phyloP scores from a whole-genome alignment of 2,888 invertebrate genomes.

The Melanostoma scalare region DNA sequence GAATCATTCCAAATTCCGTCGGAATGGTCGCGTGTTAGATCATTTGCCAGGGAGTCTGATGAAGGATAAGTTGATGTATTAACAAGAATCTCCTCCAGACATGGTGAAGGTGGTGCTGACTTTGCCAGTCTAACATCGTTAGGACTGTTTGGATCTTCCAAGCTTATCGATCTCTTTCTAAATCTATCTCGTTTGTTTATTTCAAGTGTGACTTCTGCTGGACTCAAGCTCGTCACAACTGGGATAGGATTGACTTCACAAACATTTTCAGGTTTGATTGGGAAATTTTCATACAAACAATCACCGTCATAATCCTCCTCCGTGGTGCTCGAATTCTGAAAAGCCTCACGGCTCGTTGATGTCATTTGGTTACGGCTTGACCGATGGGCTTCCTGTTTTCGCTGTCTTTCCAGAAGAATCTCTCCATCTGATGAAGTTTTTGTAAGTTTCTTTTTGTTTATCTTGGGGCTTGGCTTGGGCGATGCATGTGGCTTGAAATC shows the following conservation, averaged over 20 bases:
- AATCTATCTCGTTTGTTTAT: slow-evolving; percentile 85
- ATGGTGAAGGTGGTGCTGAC: slow-evolving; percentile 87
- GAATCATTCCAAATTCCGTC: slow-evolving; percentile 96
- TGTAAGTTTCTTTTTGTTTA: slow-evolving; percentile 84
- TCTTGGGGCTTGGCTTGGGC: slow-evolving; percentile 85
- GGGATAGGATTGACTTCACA: slow-evolving; percentile 65
- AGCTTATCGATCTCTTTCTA: slow-evolving; percentile 88
- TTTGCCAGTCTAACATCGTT: slow-evolving; percentile 82
- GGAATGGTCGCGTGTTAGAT: slow-evolving; percentile 90
- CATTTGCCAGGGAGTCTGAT: slow-evolving; percentile 92
- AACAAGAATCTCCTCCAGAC: slow-evolving; percentile 83
- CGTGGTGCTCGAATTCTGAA: slow-evolving; percentile 46
- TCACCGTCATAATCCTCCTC: slow-evolving; percentile 73
- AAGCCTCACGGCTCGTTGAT: slow-evolving; percentile 48
- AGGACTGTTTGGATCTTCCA: slow-evolving; percentile 84
- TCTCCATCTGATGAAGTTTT: slow-evolving; percentile 88
- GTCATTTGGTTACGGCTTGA: slow-evolving; percentile 14
- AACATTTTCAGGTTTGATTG: slow-evolving; percentile 74
- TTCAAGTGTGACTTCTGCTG: slow-evolving; percentile 75
- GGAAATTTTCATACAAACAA: slow-evolving; percentile 79
- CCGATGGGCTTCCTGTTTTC: slow-evolving; percentile 53
- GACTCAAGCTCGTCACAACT: slow-evolving; percentile 69
- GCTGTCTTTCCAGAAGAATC: slow-evolving; percentile 55
- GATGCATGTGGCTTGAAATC: slow-evolving; percentile 92
- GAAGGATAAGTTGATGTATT: slow-evolving; percentile 90